phyloP scores from a whole-genome alignment of 2,797 vertebrate species.

The Parauchenoglanis punctatus region DNA sequence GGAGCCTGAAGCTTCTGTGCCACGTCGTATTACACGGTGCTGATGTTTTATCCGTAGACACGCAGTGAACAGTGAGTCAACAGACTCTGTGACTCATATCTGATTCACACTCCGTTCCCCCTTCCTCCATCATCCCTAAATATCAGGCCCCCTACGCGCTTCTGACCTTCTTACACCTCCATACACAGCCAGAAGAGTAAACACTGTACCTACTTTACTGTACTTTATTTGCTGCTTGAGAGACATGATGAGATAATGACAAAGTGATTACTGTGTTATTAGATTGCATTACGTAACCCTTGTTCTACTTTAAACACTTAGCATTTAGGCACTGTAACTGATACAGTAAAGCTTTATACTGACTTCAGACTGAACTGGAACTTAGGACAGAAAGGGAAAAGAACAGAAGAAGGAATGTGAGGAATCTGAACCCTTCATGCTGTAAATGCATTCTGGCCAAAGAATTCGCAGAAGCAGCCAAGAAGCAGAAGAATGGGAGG shows the following conservation, averaged over 20 bases:
- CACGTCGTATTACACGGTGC: not conserved
- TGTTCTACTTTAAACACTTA: conserved; percentile 13
- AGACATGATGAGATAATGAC: conserved; percentile 7
- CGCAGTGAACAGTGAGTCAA: conserved; percentile 32
- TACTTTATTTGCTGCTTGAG: not conserved
- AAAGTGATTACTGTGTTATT: not conserved
- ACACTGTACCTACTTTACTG: conserved; percentile 1
- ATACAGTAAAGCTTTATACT: not conserved
- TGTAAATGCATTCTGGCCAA: conserved; percentile 35
- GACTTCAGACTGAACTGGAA: not conserved
- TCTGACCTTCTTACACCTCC: conserved; percentile 46
- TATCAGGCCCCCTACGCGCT: conserved; percentile 40
- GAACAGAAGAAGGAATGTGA: conserved; percentile 38
- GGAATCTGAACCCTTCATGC: conserved; percentile 44
- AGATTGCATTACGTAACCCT: conserved; percentile 6
- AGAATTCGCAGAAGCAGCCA: conserved; percentile 48
- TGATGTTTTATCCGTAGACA: conserved; percentile 11
- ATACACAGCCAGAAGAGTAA: conserved; percentile 12
- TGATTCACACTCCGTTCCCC: conserved; percentile 46
- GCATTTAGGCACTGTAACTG: not conserved
- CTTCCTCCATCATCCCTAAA: conserved; percentile 41
- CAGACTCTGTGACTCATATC: conserved; percentile 45
- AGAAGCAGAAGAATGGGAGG: conserved; percentile 37
- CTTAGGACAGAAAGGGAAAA: not conserved
- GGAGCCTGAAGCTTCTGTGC: not conserved